These are phyloP conservation scores for Agelastica alni DNA, from an alignment of 2,888 invertebrate species.

Conservation along the genomic window DNA sequence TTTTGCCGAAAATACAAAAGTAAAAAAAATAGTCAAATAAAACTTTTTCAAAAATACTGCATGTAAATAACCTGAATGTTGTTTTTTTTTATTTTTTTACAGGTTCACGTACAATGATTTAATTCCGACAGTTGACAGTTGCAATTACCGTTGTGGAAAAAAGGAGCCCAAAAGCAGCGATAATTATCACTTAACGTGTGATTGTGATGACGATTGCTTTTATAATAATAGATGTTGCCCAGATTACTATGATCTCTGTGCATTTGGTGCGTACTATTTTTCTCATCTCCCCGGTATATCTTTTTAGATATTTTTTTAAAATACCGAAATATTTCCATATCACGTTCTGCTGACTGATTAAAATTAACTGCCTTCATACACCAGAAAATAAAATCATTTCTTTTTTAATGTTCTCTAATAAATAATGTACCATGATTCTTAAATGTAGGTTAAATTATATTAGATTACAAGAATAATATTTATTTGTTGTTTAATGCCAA, in stretches of 20 bases:
- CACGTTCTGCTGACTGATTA: neutral
- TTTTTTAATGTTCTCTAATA: too few species aligned
- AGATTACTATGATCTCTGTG: constrained; percentile 67
- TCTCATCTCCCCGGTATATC: too few species aligned
- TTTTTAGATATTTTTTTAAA: neutral
- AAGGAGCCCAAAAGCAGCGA: constrained; percentile 29
- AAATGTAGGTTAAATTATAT: too few species aligned
- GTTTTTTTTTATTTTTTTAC: too few species aligned
- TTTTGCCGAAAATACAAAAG: neutral
- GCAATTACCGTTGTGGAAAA: constrained; percentile 59
- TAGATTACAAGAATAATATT: too few species aligned
- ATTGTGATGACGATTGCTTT: constrained; percentile 64
- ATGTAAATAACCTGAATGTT: too few species aligned
- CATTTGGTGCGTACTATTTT: too few species aligned
- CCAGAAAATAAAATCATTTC: too few species aligned
- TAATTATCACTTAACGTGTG: constrained; percentile 56
- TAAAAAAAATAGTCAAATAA: neutral
- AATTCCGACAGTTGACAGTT: constrained; percentile 58
- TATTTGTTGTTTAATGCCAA: too few species aligned
- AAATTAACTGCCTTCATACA: too few species aligned
- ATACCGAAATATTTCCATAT: neutral
- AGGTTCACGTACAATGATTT: constrained; percentile 36
- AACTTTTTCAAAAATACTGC: too few species aligned
- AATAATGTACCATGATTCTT: too few species aligned
- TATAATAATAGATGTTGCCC: constrained; percentile 65